A percentile compares a stretch with the other conserved stretches of the same genome.
Conservation (phyloP, 1,140 invertebrate genomes). For the Drosophila mojavensis region DNA sequence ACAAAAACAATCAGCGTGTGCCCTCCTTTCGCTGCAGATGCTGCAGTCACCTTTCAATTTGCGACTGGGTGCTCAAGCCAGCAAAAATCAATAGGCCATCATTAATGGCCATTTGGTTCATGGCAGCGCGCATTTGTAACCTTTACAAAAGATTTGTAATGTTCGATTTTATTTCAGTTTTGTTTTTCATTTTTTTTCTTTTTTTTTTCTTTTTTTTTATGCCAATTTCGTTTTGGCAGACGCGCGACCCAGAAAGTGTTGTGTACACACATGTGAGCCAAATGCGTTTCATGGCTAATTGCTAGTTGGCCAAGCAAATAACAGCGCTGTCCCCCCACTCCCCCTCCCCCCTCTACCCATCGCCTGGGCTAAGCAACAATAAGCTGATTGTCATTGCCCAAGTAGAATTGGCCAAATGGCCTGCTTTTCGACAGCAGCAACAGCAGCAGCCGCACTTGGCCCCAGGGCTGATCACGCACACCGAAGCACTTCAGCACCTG, state of each 20-base stretch:
- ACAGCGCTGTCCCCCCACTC: not conserved
- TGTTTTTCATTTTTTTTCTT: constrained; percentile 39
- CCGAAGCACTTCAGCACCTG: constrained; percentile 32
- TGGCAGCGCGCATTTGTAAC: constrained; percentile 46
- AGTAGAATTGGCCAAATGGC: constrained; percentile 43
- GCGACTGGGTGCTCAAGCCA: constrained; percentile 39
- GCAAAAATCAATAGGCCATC: constrained; percentile 52
- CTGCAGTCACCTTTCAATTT: constrained; percentile 54
- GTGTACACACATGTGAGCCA: constrained; percentile 37
- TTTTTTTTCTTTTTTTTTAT: constrained; percentile 41
- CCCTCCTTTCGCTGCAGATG: constrained; percentile 65
- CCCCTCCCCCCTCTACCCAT: not conserved
- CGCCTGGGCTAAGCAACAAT: constrained; percentile 20
- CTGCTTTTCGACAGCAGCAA: not conserved
- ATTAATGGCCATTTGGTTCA: constrained; percentile 62
- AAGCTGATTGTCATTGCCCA: constrained; percentile 68
- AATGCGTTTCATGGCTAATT: constrained; percentile 75
- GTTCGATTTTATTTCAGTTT: not conserved
- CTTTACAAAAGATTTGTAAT: constrained; percentile 61
- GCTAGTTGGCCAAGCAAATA: constrained; percentile 34
- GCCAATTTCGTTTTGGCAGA: constrained; percentile 42
- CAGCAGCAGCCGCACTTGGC: constrained; percentile 19
- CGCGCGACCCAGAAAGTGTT: constrained; percentile 31
- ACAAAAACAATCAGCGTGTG: constrained; percentile 26
- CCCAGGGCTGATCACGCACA: constrained; percentile 37